These are phyloP conservation scores for Chiloscyllium plagiosum DNA, from an alignment of 2,113 vertebrate genomes.

Conservation along the genomic window DNA sequence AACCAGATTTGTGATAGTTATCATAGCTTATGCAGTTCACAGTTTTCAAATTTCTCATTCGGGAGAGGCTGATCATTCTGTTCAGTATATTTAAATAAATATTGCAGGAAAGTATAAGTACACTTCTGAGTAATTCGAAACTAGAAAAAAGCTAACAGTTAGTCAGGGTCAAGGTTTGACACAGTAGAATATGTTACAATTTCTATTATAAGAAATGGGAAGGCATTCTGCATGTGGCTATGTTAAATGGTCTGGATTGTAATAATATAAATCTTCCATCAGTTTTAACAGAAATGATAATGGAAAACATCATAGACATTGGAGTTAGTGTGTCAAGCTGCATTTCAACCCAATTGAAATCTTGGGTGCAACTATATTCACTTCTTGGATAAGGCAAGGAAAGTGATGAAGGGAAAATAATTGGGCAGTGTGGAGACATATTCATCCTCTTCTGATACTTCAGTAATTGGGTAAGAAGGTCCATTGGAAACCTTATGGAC, in stretches of 20 bases:
- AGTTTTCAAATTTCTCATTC: neutral
- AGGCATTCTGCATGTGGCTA: neutral
- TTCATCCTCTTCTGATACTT: no score
- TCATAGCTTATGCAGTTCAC: neutral
- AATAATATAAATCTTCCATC: neutral
- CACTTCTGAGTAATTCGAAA: neutral
- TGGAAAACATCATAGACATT: no score
- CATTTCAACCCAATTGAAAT: neutral
- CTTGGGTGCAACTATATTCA: neutral
- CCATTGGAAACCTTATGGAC: no score
- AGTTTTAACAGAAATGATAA: neutral
- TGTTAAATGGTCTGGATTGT: neutral
- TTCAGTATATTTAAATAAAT: neutral
- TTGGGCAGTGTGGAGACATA: no score
- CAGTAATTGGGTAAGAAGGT: no score
- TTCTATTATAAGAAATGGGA: neutral
- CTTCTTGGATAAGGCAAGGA: no score
- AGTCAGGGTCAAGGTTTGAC: neutral
- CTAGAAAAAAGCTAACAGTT: neutral
- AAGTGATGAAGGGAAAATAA: no score
- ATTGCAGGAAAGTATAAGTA: neutral
- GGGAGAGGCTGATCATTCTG: neutral
- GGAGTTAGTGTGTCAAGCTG: neutral
- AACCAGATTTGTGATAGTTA: conserved; percentile 9
- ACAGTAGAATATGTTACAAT: neutral